These are phyloP conservation scores for Drosophila helvetica DNA, from an alignment of 2,888 invertebrate genomes.

Conservation along the genomic window DNA sequence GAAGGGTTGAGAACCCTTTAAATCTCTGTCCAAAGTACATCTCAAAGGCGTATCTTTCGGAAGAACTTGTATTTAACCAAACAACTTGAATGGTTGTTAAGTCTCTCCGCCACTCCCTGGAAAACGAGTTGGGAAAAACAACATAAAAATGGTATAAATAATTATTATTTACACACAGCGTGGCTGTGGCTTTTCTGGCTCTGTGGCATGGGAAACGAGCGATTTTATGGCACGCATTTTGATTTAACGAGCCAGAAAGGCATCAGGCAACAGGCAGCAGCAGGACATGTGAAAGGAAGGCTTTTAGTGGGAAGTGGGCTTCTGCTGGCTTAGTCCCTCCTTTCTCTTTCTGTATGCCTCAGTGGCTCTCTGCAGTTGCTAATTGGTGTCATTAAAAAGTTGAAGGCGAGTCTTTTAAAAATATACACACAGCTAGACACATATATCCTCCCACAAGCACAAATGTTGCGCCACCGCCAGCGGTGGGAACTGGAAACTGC, in stretches of 20 bases:
- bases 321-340: background rate
- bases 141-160: slow-evolving; percentile 50
- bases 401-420: slow-evolving; percentile 45
- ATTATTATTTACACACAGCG: slow-evolving; percentile 74
- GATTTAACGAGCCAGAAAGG: slow-evolving; percentile 55
- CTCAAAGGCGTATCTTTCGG: background rate
- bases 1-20: background rate
- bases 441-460: background rate
- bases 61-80: slow-evolving; percentile 16
- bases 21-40: background rate
- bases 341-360: slow-evolving; percentile 23
- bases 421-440: slow-evolving; percentile 11
- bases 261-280: background rate
- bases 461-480: slow-evolving; percentile 36
- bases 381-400: slow-evolving; percentile 79
- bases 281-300: slow-evolving; percentile 41
- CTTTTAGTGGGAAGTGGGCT: slow-evolving; percentile 38
- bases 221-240: slow-evolving; percentile 64
- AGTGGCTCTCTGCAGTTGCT: slow-evolving; percentile 49
- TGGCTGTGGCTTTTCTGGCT: background rate
- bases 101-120: slow-evolving; percentile 20
- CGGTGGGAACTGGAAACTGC: slow-evolving; percentile 12
- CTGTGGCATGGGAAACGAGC: slow-evolving; percentile 29
- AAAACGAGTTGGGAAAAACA: slow-evolving; percentile 46
- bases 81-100: slow-evolving; percentile 28